These are phyloP conservation scores for Dynastes tityus DNA, from an alignment of 2,888 invertebrate genomes.

Conservation along the genomic window DNA sequence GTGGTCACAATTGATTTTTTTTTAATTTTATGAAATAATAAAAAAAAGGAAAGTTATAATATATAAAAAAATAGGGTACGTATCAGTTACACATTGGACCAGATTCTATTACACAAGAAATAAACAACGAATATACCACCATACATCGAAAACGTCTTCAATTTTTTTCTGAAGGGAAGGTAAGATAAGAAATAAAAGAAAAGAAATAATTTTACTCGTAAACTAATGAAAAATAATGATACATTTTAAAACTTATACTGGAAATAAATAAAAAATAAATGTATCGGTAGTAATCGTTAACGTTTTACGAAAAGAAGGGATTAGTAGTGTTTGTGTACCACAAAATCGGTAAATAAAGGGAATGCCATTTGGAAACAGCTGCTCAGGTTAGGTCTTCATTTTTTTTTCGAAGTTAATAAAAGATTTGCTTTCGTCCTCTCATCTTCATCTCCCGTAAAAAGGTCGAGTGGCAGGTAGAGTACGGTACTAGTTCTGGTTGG, in stretches of 20 bases:
- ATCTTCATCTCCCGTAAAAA: background rate
- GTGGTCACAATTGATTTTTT: slow-evolving; percentile 43
- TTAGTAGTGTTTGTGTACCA: background rate
- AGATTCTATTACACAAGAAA: slow-evolving; percentile 35
- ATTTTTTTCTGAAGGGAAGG: background rate
- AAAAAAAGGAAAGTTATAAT: slow-evolving; percentile 24
- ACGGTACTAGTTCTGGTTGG: background rate
- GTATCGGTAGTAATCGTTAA: slow-evolving; percentile 15
- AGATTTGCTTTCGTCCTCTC: slow-evolving; percentile 1
- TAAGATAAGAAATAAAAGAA: slow-evolving; percentile 3
- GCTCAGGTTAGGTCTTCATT: slow-evolving; percentile 13
- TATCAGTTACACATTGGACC: slow-evolving; percentile 31
- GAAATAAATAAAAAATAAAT: slow-evolving; percentile 45
- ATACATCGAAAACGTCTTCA: background rate
- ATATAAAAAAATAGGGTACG: slow-evolving; percentile 42
- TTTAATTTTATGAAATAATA: background rate
- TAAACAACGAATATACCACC: slow-evolving; percentile 16
- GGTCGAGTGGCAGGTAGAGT: background rate
- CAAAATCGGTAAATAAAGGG: slow-evolving; percentile 15
- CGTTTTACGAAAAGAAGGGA: background rate
- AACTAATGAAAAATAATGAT: slow-evolving; percentile 11
- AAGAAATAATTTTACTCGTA: slow-evolving; percentile 2
- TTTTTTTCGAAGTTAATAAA: too few species aligned
- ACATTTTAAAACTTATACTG: slow-evolving; percentile 33
- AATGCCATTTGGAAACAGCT: slow-evolving; percentile 41